These are phyloP conservation scores for Zeus faber DNA, from an alignment of 2,113 vertebrate genomes.

Conservation along the genomic window DNA sequence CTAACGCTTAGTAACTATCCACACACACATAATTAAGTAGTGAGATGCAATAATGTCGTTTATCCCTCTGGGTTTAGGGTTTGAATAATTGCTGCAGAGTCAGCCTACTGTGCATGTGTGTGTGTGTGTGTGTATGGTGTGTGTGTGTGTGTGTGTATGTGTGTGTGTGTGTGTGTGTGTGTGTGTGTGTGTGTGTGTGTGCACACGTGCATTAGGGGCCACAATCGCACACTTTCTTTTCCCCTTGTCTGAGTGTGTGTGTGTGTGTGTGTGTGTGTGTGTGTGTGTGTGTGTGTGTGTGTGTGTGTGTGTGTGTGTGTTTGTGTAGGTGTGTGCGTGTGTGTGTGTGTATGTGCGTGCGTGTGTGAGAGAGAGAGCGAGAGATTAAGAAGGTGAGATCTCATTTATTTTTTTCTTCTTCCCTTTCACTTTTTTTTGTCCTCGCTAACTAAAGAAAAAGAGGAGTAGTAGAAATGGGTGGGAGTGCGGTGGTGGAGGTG, in stretches of 20 bases:
- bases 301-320: background rate
- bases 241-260: too few relatives aligned
- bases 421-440: constrained; percentile 66
- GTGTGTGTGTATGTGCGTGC: too few relatives aligned
- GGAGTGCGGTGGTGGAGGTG: constrained; percentile 15
- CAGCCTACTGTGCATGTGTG: constrained; percentile 57
- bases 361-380: constrained; percentile 8
- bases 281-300: background rate
- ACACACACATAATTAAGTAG: constrained; percentile 64
- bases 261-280: constrained; percentile 32
- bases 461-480: constrained; percentile 2
- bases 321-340: constrained; percentile 4
- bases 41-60: constrained; percentile 69
- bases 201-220: background rate
- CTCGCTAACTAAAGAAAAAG: constrained; percentile 64
- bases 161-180: constrained; percentile 3
- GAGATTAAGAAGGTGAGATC: constrained; percentile 59
- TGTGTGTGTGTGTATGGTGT: constrained; percentile 3
- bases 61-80: constrained; percentile 63
- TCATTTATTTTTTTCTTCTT: constrained; percentile 51
- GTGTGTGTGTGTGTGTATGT: background rate
- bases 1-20: constrained; percentile 63
- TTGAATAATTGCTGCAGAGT: constrained; percentile 70
- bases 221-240: too few relatives aligned
- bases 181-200: constrained; percentile 2